Evolutionary conservation across 1,140 invertebrate genomes (phyloP), one percentile per base, ranked within the genome.

Genomic region (Drosophila albomicans): DNA sequence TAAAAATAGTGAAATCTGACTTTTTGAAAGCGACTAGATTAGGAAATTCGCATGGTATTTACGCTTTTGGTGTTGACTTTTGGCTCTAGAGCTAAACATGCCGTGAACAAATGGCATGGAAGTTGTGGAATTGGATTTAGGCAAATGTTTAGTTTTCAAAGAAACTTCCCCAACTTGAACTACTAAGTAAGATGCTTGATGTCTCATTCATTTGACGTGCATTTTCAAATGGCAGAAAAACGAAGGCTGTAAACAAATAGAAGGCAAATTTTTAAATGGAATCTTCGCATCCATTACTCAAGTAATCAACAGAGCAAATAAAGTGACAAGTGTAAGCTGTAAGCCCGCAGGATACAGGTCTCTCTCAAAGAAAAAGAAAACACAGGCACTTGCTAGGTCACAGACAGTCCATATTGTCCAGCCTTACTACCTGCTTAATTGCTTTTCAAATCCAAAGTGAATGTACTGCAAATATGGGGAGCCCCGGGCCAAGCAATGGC

Each of bases 371-470:
- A 38, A 8, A 3, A 38, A 70, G 62, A 84, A 79, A 52, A 75
- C 20, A 67, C 16, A 58, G 15, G 59, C 28, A 38, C 5, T 28
- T 25, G 6, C 2, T 3, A 8, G 11, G 11, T 32, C 25, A 25
- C 20, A 30, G 46, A 49, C n/a, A 28, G 32, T 41, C 32, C 13
- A 6, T 13, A 45, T 52, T 75, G 58, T 67, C 25, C 69, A 52
- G 35, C 35, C 35, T 48, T 13, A 61, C 52, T 49, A 64, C 71
- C 68, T 67, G 67, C 77, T 67, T 89, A 89, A 89, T 89, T 89
- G 85, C 85, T 89, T 88, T 86, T 77, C 85, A 89, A 88, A 89
- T 81, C 71, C 85, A 59, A 48, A 57, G 57, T 58, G 41, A 66
- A 52, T 38, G 5, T 62, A 8, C 10, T 41, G 61, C 75, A 79